Conservation (phyloP, 2,113 vertebrate species). For the Antidorcas marsupialis region DNA sequence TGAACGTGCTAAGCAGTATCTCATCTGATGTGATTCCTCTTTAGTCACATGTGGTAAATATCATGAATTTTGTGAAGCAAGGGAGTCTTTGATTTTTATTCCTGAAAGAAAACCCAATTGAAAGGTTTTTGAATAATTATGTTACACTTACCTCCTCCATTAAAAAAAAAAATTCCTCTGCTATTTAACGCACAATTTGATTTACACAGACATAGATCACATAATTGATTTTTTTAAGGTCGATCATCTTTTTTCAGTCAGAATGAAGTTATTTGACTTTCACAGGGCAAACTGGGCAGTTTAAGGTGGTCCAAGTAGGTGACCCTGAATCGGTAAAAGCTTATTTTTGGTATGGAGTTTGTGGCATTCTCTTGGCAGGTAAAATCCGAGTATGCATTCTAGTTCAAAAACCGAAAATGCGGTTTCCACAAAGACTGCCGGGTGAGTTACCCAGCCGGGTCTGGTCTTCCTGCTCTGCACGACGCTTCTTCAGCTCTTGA, state of each 20-base stretch:
- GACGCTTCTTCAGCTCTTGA: not conserved
- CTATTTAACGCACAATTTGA: not conserved
- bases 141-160: not conserved
- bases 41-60: not conserved
- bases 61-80: constrained; percentile 29
- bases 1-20: not conserved
- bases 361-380: not conserved
- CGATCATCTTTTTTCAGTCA: not conserved
- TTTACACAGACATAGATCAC: rapidly evolving
- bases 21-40: not conserved
- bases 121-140: constrained; percentile 3
- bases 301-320: not conserved
- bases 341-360: not conserved
- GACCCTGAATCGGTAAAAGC: not conserved
- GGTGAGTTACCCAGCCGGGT: rapidly evolving
- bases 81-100: not conserved
- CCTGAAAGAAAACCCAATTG: not conserved
- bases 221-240: not conserved
- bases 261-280: not conserved
- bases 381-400: not conserved
- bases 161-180: not conserved
- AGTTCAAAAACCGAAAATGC: not conserved
- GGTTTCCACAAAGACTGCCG: rapidly evolving
- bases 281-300: not conserved
- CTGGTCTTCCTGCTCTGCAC: not conserved